Evolutionary conservation across 2,797 vertebrate genomes (phyloP).

Genomic region (Acanthis flammea): DNA sequence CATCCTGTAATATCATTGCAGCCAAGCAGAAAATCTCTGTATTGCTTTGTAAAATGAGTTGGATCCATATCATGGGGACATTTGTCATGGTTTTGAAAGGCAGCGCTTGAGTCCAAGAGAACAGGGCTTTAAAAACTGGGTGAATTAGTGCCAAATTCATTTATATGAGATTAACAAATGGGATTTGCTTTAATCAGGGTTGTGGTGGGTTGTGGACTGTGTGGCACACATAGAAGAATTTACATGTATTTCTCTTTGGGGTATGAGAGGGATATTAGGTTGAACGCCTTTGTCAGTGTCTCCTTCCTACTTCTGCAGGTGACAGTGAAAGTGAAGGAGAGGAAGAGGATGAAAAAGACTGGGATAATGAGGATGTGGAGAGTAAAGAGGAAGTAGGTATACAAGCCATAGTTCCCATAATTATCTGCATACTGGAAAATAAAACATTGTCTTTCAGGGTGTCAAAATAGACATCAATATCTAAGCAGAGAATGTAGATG

Average conservation of each 20-base stretch:
- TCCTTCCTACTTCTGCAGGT: constrained; percentile 52
- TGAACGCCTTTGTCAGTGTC: neutral
- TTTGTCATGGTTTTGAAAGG: constrained; percentile 33
- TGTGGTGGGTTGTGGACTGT: neutral
- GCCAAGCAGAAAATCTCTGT: constrained; percentile 43
- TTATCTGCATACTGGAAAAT: neutral
- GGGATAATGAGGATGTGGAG: constrained; percentile 70
- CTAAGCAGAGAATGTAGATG: neutral
- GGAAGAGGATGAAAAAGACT: constrained; percentile 74
- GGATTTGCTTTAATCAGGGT: neutral
- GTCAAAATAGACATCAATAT: too few species aligned
- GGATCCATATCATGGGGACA: neutral
- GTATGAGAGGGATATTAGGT: neutral
- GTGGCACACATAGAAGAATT: neutral
- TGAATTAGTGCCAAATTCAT: neutral
- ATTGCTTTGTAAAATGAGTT: constrained; percentile 33
- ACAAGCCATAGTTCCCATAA: neutral
- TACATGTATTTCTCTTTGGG: fast-evolving
- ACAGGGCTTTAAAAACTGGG: neutral
- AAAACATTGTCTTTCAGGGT: neutral
- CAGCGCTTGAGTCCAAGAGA: neutral
- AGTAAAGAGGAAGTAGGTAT: constrained; percentile 80
- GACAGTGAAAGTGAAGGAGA: constrained; percentile 79
- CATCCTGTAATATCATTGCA: constrained; percentile 42
- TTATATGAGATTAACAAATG: constrained; percentile 4